Percentiles rank a stretch among this genome's conserved stretches.
Conservation (phyloP, 2,888 invertebrate genomes). For the Cheilosia vernalis region DNA sequence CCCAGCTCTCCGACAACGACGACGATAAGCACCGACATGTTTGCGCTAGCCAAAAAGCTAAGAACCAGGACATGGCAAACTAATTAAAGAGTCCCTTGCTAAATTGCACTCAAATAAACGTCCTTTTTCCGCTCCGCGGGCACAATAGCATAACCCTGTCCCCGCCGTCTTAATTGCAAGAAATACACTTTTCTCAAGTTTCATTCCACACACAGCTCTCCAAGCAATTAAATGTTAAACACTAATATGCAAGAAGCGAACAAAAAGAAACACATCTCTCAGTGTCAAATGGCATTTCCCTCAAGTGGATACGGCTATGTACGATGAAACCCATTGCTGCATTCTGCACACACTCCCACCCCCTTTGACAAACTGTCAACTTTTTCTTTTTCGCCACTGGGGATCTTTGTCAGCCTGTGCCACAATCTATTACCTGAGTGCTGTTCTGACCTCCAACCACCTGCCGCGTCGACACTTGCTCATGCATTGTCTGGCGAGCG, state of each 20-base stretch:
- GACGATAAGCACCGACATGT: not conserved
- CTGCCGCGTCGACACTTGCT: slow-evolving; percentile 24
- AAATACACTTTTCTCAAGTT: slow-evolving; percentile 64
- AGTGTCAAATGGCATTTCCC: slow-evolving; percentile 61
- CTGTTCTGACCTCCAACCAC: slow-evolving; percentile 61
- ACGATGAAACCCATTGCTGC: slow-evolving; percentile 41
- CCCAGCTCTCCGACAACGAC: not conserved
- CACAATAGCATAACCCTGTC: slow-evolving; percentile 24
- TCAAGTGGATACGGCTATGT: slow-evolving; percentile 35
- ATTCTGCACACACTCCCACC: not conserved
- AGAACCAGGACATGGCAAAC: slow-evolving; percentile 14
- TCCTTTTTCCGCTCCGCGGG: slow-evolving; percentile 18
- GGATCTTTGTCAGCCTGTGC: slow-evolving; percentile 31
- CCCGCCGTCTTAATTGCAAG: slow-evolving; percentile 33
- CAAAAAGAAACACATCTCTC: slow-evolving; percentile 17
- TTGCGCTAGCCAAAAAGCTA: not conserved
- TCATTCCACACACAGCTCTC: slow-evolving; percentile 53
- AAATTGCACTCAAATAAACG: slow-evolving; percentile 42
- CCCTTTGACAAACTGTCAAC: slow-evolving; percentile 46
- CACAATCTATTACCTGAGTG: slow-evolving; percentile 61
- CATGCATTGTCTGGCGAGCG: slow-evolving; percentile 48
- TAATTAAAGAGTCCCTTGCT: slow-evolving; percentile 49
- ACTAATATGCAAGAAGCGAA: slow-evolving; percentile 13
- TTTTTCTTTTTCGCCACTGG: slow-evolving; percentile 42
- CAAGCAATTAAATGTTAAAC: slow-evolving; percentile 70